A percentile compares a stretch with the other conserved stretches of the same genome.
Evolutionary conservation across 2,797 vertebrate genomes (phyloP).

Genomic region (Syncerus caffer): DNA sequence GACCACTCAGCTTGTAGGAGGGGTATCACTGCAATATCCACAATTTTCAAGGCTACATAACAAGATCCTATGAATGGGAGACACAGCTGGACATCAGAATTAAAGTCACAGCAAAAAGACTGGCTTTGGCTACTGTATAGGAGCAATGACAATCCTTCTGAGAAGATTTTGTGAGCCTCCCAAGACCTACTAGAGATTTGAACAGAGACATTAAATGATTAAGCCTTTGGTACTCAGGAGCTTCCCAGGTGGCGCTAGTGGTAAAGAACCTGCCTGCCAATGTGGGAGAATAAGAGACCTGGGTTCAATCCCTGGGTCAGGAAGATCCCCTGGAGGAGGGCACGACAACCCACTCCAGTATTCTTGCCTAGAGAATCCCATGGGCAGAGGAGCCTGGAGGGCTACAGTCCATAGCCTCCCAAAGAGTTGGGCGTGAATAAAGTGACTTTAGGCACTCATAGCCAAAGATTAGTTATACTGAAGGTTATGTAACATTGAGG

Average conservation of each 20-base stretch:
- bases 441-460: not conserved
- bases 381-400: not conserved
- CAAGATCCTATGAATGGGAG: not conserved
- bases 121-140: not conserved
- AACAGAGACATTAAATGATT: not conserved
- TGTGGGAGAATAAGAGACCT: not conserved
- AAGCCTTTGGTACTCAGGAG: not conserved
- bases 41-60: not conserved
- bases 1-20: not conserved
- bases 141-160: not conserved
- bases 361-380: not conserved
- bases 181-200: not conserved
- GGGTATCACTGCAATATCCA: not conserved
- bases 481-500: not conserved
- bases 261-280: not conserved
- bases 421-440: not conserved
- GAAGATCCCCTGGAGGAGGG: not conserved
- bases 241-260: not conserved
- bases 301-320: not conserved
- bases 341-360: not conserved
- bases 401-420: not conserved
- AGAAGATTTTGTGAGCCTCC: not conserved
- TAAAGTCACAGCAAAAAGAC: not conserved
- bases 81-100: not conserved
- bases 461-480: not conserved